Conservation (phyloP, 2,797 vertebrate genomes). For the Gadopsis bispinosus region DNA sequence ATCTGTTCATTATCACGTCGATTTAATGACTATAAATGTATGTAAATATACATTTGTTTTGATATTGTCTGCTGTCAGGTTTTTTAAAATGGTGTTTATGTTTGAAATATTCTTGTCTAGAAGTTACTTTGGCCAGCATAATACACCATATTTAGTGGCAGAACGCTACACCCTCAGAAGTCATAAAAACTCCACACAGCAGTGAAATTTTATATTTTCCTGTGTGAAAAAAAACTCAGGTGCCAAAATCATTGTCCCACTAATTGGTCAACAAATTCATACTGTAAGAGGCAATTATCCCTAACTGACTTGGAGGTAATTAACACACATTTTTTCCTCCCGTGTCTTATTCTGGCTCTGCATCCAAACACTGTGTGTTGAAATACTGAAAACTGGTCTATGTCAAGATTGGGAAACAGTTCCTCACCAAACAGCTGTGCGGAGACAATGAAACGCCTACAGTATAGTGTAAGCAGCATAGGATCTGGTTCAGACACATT, state of each 20-base stretch:
- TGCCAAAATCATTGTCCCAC: conserved; percentile 7
- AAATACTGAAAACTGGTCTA: conserved; percentile 10
- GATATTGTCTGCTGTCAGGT: neutral
- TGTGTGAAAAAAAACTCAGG: neutral
- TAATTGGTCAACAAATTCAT: conserved; percentile 40
- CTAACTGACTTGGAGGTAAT: conserved; percentile 32
- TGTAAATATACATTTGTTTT: neutral
- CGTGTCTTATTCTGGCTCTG: conserved; percentile 18
- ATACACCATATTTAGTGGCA: neutral
- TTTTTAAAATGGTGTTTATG: neutral
- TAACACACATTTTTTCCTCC: conserved; percentile 22
- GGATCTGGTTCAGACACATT: neutral
- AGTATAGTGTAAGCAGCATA: neutral
- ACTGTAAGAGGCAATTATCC: conserved; percentile 27
- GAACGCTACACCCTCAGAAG: neutral
- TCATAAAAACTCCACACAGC: neutral
- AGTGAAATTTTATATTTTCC: conserved; percentile 1
- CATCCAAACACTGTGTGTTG: conserved; percentile 8
- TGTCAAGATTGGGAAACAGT: neutral
- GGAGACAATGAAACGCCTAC: neutral
- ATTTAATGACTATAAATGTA: neutral
- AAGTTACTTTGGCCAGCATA: neutral
- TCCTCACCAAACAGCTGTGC: conserved; percentile 2
- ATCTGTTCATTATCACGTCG: neutral
- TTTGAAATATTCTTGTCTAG: neutral